These are phyloP conservation scores for Colostygia pectinataria DNA, from an alignment of 2,888 invertebrate genomes.

Conservation along the genomic window DNA sequence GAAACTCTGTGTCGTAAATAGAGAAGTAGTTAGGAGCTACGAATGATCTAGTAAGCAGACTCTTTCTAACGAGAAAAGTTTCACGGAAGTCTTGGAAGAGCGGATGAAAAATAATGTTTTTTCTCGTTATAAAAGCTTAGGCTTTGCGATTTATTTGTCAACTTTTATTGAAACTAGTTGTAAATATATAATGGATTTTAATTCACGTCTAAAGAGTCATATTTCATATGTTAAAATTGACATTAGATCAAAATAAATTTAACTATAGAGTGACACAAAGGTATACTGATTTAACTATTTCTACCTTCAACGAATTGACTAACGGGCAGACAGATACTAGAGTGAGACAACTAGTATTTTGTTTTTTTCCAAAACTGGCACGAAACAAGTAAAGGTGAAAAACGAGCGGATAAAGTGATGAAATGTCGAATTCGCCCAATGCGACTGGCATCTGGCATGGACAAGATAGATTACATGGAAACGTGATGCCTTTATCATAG, in stretches of 20 bases:
- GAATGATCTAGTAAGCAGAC: slow-evolving; percentile 45
- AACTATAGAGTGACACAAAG: too few species aligned
- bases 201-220: too few species aligned
- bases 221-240: too few species aligned
- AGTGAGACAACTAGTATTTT: too few species aligned
- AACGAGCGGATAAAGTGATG: background rate
- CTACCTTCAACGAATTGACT: too few species aligned
- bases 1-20: slow-evolving; percentile 40
- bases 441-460: slow-evolving; percentile 7
- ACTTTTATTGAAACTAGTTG: slow-evolving; percentile 3
- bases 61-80: slow-evolving; percentile 62
- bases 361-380: too few species aligned
- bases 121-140: slow-evolving; percentile 20
- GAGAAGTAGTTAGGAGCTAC: slow-evolving; percentile 32
- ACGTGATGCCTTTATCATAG: background rate
- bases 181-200: too few species aligned
- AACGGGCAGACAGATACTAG: too few species aligned
- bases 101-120: slow-evolving; percentile 32
- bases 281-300: too few species aligned
- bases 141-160: slow-evolving; percentile 4
- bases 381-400: background rate
- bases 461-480: slow-evolving; percentile 4
- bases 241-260: too few species aligned
- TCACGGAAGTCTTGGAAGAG: slow-evolving; percentile 39
- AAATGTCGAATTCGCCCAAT: background rate